These are phyloP conservation scores for Gallinago paraguaiae DNA, from an alignment of 2,113 vertebrate species.

Conservation along the genomic window DNA sequence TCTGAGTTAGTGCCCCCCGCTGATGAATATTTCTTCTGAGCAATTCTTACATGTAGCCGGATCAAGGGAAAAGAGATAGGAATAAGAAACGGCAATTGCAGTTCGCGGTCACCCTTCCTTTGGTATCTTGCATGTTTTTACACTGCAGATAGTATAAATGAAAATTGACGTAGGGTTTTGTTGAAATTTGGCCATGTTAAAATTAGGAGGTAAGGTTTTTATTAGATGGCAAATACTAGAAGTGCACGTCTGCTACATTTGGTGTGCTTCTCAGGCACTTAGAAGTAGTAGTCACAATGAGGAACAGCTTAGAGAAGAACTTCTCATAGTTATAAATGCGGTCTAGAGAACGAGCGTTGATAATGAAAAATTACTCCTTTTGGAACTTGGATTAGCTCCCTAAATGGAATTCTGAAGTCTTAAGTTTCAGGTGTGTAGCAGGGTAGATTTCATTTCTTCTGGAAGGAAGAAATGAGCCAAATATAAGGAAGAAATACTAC, in stretches of 20 bases:
- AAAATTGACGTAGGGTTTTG: not conserved
- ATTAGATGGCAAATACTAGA: not conserved
- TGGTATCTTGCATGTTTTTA: not conserved
- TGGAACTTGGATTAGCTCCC: not conserved
- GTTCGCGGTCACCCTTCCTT: not conserved
- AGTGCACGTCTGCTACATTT: not conserved
- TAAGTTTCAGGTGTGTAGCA: not conserved
- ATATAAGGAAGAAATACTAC: not conserved
- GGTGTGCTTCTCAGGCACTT: not conserved
- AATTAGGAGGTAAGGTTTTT: not conserved
- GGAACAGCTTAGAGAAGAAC: not conserved
- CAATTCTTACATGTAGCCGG: not conserved
- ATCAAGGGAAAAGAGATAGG: not conserved
- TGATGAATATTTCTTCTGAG: not conserved
- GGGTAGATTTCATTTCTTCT: constrained; percentile 22
- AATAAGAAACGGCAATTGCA: not conserved
- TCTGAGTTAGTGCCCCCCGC: not conserved
- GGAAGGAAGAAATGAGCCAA: not conserved
- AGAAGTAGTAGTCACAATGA: not conserved
- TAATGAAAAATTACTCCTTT: constrained; percentile 19
- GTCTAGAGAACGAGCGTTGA: not conserved
- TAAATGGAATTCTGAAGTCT: constrained; percentile 3
- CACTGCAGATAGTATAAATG: not conserved
- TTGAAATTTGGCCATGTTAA: not conserved
- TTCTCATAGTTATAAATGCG: not conserved